Evolutionary conservation across 1,140 invertebrate genomes (phyloP).

Genomic region (Drosophila carrolli): DNA sequence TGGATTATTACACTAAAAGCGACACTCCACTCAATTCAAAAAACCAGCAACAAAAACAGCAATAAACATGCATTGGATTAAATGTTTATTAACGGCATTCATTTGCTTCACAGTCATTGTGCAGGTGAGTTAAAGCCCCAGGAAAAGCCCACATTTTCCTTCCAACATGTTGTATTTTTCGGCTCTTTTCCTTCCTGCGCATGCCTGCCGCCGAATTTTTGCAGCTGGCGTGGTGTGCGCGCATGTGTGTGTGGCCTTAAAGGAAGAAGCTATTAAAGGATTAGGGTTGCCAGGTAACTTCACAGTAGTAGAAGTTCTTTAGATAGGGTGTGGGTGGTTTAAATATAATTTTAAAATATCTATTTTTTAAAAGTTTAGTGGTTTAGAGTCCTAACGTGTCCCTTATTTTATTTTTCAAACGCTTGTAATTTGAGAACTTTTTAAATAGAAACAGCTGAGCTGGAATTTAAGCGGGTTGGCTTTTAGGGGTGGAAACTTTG

Average conservation of each 20-base stretch:
- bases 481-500: constrained; percentile 24
- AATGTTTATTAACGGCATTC: constrained; percentile 82
- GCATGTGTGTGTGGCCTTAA: constrained; percentile 5
- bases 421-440: constrained; percentile 55
- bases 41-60: constrained; percentile 42
- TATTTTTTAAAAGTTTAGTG: background rate
- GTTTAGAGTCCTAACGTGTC: too few relatives aligned
- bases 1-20: constrained; percentile 75
- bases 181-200: constrained; percentile 42
- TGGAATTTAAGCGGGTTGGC: constrained; percentile 37
- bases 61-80: constrained; percentile 84
- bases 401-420: constrained; percentile 2
- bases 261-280: constrained; percentile 12
- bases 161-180: constrained; percentile 25
- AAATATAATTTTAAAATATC: background rate
- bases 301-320: background rate
- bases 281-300: constrained; percentile 49
- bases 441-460: constrained; percentile 51
- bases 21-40: constrained; percentile 62
- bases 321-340: background rate
- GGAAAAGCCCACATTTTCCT: background rate
- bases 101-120: constrained; percentile 78
- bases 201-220: constrained; percentile 42
- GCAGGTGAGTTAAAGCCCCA: constrained; percentile 64
- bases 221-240: constrained; percentile 32